Evolutionary conservation across 2,113 vertebrate genomes (phyloP), one percentile per base, ranked within the genome.

Genomic region (Gambusia affinis): DNA sequence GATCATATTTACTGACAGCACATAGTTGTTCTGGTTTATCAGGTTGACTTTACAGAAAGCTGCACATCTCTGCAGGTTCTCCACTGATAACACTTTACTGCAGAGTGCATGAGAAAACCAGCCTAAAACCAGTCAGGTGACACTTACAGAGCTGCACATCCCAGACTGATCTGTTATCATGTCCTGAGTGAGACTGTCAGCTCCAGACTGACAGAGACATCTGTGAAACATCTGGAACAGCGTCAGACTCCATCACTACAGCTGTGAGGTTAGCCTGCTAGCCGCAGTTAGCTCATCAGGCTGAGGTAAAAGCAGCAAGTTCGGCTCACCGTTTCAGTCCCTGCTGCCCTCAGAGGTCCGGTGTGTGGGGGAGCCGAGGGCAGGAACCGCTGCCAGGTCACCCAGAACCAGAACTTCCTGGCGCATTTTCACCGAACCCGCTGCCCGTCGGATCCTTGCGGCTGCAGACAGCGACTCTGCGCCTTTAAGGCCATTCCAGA

Each of bases 401-500:
- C 60, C 61, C 88, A 60, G 72, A 42, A 42, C 69, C 44, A 2
- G 69, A 35, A 83, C 74, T 78, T 75, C 78, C 47, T 72, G 72
- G 54, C 68, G 22, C 85, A 90, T 91, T 54, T 85, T 82, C 44
- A 12, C 1, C 0, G 62, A 69, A 67, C 67, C 67, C 28, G 67
- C 61, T 14, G 28, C 14, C 78, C 73, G 72, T 80, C 78, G 12
- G 77, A 61, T 31, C 65, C 33, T 57, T 31, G 79, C 82, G 78
- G 82, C 83, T 63, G 76, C 87, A 90, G 85, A 91, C 90, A 75
- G 78, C 42, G 84, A 76, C 76, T 63, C 83, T 85, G 64, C 85
- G 33, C 92, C 92, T 94, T 94, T 94, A 94, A 94, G 4, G 37
- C 30, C 72, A 54, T 70, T 69, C 88, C 94, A 93, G 91, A 92